These are phyloP conservation scores for Plumapathes pennacea DNA, from an alignment of 92 coral and sea anemone genomes.

Conservation along the genomic window DNA sequence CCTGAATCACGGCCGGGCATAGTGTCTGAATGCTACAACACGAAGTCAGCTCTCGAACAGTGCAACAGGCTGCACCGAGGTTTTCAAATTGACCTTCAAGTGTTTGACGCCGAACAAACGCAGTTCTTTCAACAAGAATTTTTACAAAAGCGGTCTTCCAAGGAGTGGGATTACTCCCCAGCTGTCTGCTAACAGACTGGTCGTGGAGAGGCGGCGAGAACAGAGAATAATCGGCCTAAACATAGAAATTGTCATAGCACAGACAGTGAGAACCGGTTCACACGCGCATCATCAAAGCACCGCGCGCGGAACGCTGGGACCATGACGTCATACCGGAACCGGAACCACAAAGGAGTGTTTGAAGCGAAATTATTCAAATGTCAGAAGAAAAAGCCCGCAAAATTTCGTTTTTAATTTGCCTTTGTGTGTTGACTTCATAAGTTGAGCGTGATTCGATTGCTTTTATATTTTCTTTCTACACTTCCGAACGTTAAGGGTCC, in stretches of 20 bases:
- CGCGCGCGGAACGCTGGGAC: conserved; percentile 28
- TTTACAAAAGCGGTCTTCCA: conserved; percentile 7
- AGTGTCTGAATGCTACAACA: conserved; percentile 14
- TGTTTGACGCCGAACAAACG: conserved; percentile 22
- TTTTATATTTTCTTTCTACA: no score
- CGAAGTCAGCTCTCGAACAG: conserved; percentile 51
- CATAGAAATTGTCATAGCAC: conserved; percentile 57
- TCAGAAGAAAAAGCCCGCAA: no score
- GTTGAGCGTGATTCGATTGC: no score
- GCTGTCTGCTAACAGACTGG: background rate
- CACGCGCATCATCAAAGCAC: conserved; percentile 52
- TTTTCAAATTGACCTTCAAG: conserved; percentile 19
- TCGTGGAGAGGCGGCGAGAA: conserved; percentile 30
- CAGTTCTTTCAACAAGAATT: conserved; percentile 21
- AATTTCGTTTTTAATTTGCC: no score
- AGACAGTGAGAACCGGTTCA: conserved; percentile 71
- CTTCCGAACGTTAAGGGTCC: no score
- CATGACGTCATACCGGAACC: conserved; percentile 49
- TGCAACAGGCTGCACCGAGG: conserved; percentile 41
- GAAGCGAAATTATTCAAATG: no score
- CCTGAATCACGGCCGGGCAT: conserved; percentile 60
- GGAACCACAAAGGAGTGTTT: no score
- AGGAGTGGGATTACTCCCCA: background rate
- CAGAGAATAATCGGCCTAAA: conserved; percentile 53
- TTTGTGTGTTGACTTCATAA: no score